These are phyloP conservation scores for Solen grandis DNA, from an alignment of 1,140 invertebrate genomes.

Conservation along the genomic window DNA sequence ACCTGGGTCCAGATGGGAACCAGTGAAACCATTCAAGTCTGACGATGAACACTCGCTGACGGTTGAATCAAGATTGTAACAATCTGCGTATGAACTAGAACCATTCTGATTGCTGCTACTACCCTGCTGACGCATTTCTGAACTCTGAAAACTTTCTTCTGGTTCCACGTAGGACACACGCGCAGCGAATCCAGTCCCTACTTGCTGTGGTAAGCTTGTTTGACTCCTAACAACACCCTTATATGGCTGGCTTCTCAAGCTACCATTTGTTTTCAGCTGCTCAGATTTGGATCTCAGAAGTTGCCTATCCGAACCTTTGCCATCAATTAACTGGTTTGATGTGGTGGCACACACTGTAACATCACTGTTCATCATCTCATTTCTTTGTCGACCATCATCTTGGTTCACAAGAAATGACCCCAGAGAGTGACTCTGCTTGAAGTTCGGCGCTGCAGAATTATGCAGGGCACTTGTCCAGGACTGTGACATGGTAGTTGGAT, in stretches of 20 bases:
- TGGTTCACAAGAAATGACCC: constrained; percentile 29
- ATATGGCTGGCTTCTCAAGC: constrained; percentile 46
- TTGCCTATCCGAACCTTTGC: not conserved
- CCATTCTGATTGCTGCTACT: not conserved
- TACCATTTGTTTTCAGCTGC: constrained; percentile 55
- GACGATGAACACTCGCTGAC: constrained; percentile 10
- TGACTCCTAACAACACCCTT: constrained; percentile 33
- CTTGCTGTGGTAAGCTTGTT: not conserved
- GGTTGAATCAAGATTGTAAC: not conserved
- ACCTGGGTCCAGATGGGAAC: constrained; percentile 23
- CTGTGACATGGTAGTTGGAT: constrained; percentile 49
- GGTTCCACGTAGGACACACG: constrained; percentile 43
- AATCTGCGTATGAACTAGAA: not conserved
- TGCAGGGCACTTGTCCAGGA: constrained; percentile 44
- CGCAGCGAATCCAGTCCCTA: constrained; percentile 5
- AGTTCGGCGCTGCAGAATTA: constrained; percentile 5
- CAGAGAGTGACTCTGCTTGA: constrained; percentile 38
- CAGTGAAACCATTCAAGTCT: not conserved
- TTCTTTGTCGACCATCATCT: not conserved
- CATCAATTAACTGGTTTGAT: too few species aligned
- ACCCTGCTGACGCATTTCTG: not conserved
- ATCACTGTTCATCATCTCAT: not conserved
- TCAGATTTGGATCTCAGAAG: constrained; percentile 44
- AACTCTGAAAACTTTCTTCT: constrained; percentile 11
- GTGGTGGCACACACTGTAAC: not conserved